These are phyloP conservation scores for Portevinia maculata DNA, from an alignment of 2,888 invertebrate genomes.

Conservation along the genomic window DNA sequence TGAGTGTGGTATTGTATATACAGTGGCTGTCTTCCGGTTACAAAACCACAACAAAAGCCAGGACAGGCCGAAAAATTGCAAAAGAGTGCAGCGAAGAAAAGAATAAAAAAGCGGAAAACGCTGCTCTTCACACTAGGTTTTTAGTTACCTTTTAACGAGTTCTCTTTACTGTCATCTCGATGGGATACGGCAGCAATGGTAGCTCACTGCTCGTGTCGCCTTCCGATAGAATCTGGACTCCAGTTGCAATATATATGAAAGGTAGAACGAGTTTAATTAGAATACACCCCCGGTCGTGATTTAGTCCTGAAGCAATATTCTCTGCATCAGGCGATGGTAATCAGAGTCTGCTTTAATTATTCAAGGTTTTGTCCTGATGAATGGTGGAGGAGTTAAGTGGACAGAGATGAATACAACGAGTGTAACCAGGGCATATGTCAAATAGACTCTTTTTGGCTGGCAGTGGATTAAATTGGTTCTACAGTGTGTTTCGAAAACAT, in stretches of 20 bases:
- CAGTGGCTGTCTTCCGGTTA: conserved; percentile 65
- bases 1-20: conserved; percentile 43
- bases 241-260: conserved; percentile 59
- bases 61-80: conserved; percentile 64
- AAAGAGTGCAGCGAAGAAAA: conserved; percentile 21
- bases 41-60: conserved; percentile 69
- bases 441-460: conserved; percentile 23
- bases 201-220: conserved; percentile 25
- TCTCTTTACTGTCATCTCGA: conserved; percentile 65
- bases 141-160: conserved; percentile 74
- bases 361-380: conserved; percentile 82
- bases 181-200: too few relatives aligned
- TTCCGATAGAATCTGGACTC: conserved; percentile 60
- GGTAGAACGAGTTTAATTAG: conserved; percentile 71
- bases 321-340: conserved; percentile 79
- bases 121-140: conserved; percentile 59
- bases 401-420: conserved; percentile 46
- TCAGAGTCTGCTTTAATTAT: conserved; percentile 82
- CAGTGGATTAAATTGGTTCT: neutral
- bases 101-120: conserved; percentile 33
- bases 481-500: conserved; percentile 38
- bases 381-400: conserved; percentile 75
- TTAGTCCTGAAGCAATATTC: conserved; percentile 44
- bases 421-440: conserved; percentile 23
- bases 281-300: conserved; percentile 49